Base-by-base conservation (phyloP, 37 sponge, comb jelly and placozoan genomes). In the Geodia barretti region DNA sequence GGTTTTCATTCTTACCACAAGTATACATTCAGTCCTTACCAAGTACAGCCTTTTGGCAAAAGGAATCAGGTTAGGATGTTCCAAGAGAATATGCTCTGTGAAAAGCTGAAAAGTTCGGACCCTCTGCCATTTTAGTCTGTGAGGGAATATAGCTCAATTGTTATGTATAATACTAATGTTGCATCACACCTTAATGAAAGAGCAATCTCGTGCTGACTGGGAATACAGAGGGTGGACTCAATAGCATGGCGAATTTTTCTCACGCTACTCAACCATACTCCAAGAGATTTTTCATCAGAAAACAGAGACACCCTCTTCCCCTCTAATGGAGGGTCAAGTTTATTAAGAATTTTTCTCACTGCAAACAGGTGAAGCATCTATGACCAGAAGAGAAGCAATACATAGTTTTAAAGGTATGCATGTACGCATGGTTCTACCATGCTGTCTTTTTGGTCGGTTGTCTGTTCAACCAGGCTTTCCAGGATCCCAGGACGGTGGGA, bases 61-160 rank as follows among this genome's bases (percentile, higher is more conserved):
- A 11, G 65, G 26, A 14, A 64, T 72, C 5, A 68, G 29, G n/a
- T n/a, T n/a, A 25, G 76, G 68, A 36, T 81, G 64, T 39, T 84
- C 81, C 32, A 88, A 36, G 1, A 81, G 21, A 9, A 88, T 38
- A 66, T 88, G 83, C 33, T 92, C 93, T 8, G 73, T 39, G 62
- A 88, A 92, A 43, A 92, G 40, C 79, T 92, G 85, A 24, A 88
- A 29, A 14, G 74, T 82, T 60, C 82, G 41, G 4, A 85, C 74
- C 47, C 28, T 28, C 25, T 88, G 82, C 93, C 93, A 92, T 42
- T 63, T 78, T 37, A 40, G 14, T 23, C 92, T 88, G 26, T 1
- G 59, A 30, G 34, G 23, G 0, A 36, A n/a, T n/a, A n/a, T n/a
- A n/a, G n/a, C n/a, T n/a, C n/a, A n/a, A n/a, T n/a, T n/a, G n/a